A percentile compares a stretch with the other conserved stretches of the same genome.
Conservation (phyloP, 2,113 vertebrate species). For the Todiramphus saurophagus region DNA sequence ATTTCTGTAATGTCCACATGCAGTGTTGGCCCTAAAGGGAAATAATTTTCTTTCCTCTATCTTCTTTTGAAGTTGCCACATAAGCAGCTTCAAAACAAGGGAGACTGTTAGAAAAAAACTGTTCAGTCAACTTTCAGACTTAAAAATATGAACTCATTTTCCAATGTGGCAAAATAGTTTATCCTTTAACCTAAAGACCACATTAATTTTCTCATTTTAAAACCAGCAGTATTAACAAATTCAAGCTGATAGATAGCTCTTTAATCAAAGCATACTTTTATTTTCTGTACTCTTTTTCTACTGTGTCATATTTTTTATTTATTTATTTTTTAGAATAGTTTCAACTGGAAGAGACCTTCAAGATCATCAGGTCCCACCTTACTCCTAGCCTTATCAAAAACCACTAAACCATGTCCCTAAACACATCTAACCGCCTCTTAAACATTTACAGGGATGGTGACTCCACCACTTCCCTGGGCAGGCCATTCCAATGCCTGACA, state of each 20-base stretch:
- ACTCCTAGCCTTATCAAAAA: too few relatives aligned
- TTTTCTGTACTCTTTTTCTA: neutral
- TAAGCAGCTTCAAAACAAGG: neutral
- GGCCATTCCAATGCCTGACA: too few relatives aligned
- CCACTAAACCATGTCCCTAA: too few relatives aligned
- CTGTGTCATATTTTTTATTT: neutral
- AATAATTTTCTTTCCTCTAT: neutral
- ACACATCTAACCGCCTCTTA: too few relatives aligned
- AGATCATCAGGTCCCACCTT: too few relatives aligned
- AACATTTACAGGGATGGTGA: too few relatives aligned
- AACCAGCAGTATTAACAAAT: neutral
- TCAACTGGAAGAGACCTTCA: too few relatives aligned
- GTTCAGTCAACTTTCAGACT: neutral
- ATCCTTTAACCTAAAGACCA: neutral
- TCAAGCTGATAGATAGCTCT: neutral
- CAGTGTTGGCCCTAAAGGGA: neutral
- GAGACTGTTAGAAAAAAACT: neutral
- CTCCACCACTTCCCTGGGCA: too few relatives aligned
- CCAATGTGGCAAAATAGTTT: neutral
- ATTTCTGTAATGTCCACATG: neutral
- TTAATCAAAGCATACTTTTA: neutral
- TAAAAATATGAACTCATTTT: neutral
- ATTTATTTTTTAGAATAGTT: too few relatives aligned
- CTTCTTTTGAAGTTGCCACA: neutral
- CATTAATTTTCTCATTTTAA: neutral